These are phyloP conservation scores for Ameiurus melas DNA, from an alignment of 2,113 vertebrate genomes.

Conservation along the genomic window DNA sequence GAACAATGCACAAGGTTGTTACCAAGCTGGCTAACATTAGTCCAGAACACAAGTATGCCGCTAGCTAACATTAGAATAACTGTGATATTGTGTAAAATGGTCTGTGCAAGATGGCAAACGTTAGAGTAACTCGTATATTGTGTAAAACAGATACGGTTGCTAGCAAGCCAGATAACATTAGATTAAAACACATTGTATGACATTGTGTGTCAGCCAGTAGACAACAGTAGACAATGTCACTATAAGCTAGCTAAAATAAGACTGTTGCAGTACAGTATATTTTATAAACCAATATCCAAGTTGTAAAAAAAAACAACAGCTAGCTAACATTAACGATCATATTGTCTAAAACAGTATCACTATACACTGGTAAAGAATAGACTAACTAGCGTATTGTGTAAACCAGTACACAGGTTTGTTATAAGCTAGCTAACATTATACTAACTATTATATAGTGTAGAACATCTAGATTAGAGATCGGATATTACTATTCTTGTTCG, in stretches of 20 bases:
- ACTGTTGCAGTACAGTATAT: not conserved
- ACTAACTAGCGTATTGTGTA: not conserved
- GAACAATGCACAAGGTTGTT: not conserved
- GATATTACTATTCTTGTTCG: not conserved
- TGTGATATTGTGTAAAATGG: not conserved
- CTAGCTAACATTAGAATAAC: not conserved
- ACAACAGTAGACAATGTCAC: not conserved
- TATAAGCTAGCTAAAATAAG: not conserved
- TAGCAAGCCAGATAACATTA: not conserved
- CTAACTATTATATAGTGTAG: not conserved
- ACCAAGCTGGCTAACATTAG: not conserved
- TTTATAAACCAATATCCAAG: not conserved
- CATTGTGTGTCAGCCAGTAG: not conserved
- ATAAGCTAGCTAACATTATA: not conserved
- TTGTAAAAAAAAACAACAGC: too few species aligned
- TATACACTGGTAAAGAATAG: not conserved
- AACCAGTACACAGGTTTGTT: not conserved
- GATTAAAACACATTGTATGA: not conserved
- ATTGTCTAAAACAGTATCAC: not conserved
- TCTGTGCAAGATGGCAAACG: not conserved
- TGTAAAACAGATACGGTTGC: not conserved
- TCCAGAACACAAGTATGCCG: not conserved
- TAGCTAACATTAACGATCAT: too few species aligned
- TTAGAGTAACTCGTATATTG: not conserved
- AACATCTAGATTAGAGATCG: not conserved